Evolutionary conservation across 2,797 vertebrate genomes (phyloP).

Genomic region (Clarias laeviceps): DNA sequence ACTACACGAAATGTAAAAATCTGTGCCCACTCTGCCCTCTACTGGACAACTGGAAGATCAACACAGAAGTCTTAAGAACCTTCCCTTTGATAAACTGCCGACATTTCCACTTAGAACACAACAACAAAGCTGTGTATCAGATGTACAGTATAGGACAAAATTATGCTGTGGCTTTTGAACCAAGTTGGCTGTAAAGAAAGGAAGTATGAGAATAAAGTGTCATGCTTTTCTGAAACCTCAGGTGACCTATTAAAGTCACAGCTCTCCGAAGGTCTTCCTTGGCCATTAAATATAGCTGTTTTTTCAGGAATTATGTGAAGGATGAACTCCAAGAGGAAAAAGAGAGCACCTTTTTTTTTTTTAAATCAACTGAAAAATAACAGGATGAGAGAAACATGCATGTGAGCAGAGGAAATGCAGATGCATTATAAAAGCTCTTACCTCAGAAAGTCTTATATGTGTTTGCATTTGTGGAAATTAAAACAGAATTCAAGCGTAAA

Average conservation of each 20-base stretch:
- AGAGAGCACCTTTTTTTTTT: not conserved
- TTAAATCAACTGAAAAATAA: constrained; percentile 10
- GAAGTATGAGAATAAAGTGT: not conserved
- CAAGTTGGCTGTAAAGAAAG: not conserved
- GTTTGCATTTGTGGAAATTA: not conserved
- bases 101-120: not conserved
- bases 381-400: not conserved
- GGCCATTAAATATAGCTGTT: constrained; percentile 5
- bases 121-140: not conserved
- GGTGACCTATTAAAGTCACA: not conserved
- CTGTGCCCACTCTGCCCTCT: constrained; percentile 25
- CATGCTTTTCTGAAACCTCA: not conserved
- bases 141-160: not conserved
- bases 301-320: constrained; percentile 15
- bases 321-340: not conserved
- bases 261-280: constrained; percentile 2
- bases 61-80: not conserved
- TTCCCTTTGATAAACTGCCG: not conserved
- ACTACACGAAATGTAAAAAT: not conserved
- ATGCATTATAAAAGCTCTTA: not conserved
- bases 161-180: not conserved
- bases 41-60: constrained; percentile 16
- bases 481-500: not conserved
- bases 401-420: not conserved
- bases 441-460: not conserved